Base-by-base conservation (phyloP, 2,113 vertebrate species). In the Hyaena hyaena region DNA sequence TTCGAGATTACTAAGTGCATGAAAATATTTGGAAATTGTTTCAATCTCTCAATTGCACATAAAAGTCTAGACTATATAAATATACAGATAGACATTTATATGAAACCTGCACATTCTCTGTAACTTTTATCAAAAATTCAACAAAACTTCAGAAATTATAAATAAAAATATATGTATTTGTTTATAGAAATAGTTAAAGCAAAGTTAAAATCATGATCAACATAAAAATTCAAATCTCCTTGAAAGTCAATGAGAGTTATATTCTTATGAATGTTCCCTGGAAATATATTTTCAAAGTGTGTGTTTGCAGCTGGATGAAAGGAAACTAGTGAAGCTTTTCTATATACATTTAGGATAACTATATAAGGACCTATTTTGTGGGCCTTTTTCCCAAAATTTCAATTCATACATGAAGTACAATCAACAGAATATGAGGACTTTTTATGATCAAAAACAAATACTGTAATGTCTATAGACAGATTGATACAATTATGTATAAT, bases 1-100 rank as follows among this genome's bases (percentile, higher is more conserved):
- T 95, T 24, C 84, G 55, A 73, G 15, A 93, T 26, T 94, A 76
- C 7, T 33, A 71, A 5, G 10, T 73, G 69, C 21, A 55, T 82
- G 61, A 71, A 91, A 90, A 53, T 82, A 82, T 82, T 97, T 87
- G 31, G 89, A 97, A 95, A 66, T 19, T 83, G 17, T 76, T 65
- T 11, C 4, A 61, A 48, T 71, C 26, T 73, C 43, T 61, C 19
- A 87, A 19, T 21, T 66, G 93, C 93, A 68, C 15, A 63, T 66
- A 61, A 82, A 82, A 61, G 26, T 23, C 53, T 4, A 39, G 23
- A 53, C 24, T 53, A 43, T 66, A 23, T 33, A 55, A 26, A 55
- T 50, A 65, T 11, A 45, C 28, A 1, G 1, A 28, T 39, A 53
- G 24, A 21, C 11, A 63, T 48, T 92, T 89, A 39, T 48, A 39